These are phyloP conservation scores for Psittacara wagleri DNA, from an alignment of 2,113 vertebrate species.

Conservation along the genomic window DNA sequence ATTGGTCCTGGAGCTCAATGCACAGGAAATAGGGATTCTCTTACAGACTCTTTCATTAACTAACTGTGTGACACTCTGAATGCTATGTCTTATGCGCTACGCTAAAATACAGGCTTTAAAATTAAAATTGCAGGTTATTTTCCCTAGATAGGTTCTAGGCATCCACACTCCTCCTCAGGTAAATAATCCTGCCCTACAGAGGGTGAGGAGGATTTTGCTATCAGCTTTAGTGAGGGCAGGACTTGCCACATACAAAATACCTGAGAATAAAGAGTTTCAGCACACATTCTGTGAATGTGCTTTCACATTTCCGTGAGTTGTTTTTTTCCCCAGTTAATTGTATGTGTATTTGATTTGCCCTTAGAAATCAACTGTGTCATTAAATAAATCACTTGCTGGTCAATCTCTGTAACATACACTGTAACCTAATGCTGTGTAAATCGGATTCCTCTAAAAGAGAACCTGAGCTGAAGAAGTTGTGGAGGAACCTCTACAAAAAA, in stretches of 20 bases:
- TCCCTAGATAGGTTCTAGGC: not conserved
- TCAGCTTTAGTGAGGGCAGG: not conserved
- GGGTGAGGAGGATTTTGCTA: not conserved
- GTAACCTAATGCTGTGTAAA: constrained; percentile 60
- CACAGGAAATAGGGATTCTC: not conserved
- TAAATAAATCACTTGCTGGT: constrained; percentile 53
- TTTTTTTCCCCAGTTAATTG: not conserved
- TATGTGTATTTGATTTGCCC: constrained; percentile 32
- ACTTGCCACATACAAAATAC: not conserved
- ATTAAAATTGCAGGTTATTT: not conserved
- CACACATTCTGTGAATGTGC: not conserved
- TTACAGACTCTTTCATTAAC: not conserved
- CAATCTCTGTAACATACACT: constrained; percentile 57
- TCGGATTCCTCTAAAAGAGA: constrained; percentile 43
- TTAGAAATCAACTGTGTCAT: constrained; percentile 37
- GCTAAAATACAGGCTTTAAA: not conserved
- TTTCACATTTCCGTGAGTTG: not conserved
- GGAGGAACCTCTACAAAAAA: not conserved
- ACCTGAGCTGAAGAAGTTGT: constrained; percentile 26
- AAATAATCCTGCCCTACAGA: not conserved
- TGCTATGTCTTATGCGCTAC: not conserved
- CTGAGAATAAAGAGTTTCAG: not conserved
- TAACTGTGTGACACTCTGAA: not conserved
- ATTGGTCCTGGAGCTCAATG: not conserved
- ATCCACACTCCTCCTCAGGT: not conserved